Base-by-base conservation (phyloP, 2,888 invertebrate genomes). In the Crocallis elinguaria region DNA sequence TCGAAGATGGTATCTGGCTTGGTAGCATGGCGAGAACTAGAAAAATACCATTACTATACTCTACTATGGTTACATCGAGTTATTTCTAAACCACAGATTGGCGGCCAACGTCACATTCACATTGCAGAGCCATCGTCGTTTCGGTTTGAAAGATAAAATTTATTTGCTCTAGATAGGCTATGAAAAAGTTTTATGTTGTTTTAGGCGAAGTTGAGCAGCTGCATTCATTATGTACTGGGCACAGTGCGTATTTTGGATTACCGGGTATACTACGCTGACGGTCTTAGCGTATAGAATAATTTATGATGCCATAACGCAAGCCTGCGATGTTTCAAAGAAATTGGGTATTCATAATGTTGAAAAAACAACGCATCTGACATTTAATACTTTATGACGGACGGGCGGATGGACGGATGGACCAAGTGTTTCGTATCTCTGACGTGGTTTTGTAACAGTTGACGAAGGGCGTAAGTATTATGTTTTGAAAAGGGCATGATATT, bases 231-330 rank as follows among this genome's bases (percentile, higher is more conserved):
- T 45, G 3, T 67, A 71, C 64, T 62, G 60, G 63, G 62, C 65
- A 69, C 64, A 66, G 51, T 44, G 60, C 59, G 63, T 53, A 32
- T 53, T 43, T 48, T 36, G 46, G 42, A 71, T 68, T 75, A 71
- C 75, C 70, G 59, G 57, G 66, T 55, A 63, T 57, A 39, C 52
- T 66, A 71, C 69, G 52, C 57, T 64, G 66, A 65, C 60, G 67
- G 64, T 67, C 71, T 73, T 69, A 68, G 51, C 51, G 57, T 46
- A 35, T 49, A 55, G 77, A 76, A 79, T 81, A 72, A 79, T 79
- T 79, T 73, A 78, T 72, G 64, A 69, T 44, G 57, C 54, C 63
- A 52, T 67, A 64, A 61, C 46, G 57, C 56, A 52, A 57, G 45
- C 43, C 49, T 38, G 59, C 64, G 49, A 69, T 55, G 57, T 63